Base-by-base conservation (phyloP, 2,797 vertebrate species). In the Amblyopsis hoosieri region DNA sequence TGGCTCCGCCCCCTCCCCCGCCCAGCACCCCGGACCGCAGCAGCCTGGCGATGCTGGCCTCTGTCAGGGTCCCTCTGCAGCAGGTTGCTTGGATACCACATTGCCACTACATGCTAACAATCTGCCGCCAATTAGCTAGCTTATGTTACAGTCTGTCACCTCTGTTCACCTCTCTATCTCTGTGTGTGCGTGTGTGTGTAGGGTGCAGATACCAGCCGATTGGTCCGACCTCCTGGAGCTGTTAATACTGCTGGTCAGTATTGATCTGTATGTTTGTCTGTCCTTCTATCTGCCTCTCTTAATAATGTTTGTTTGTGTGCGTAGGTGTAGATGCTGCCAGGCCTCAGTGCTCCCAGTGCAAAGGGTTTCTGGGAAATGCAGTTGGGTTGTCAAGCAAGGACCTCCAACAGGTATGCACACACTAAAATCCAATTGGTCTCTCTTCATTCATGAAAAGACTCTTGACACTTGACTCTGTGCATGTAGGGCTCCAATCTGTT, bases 261-360 rank as follows among this genome's bases (percentile, higher is more conserved):
- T 55, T 42, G 47, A 56, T 17, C 68, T 48, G 54, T 57, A 3
- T 60, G 3, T 37, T 13, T 8, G 13, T 60, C 58, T 50, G 46
- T 33, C 29, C 15, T 31, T 49, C 47, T 49, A 5, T 49, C 47
- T n/a, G 7, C 19, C 15, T 47, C 9, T 15, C 17, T 14, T 42
- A 11, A 17, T 19, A 51, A 10, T 9, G 3, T 23, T 2, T 15
- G 33, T 45, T 1, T 31, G 29, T 45, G 14, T 17, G 3, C 78
- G 49, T 65, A 31, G 61, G 54, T 53, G 6, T 71, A 66, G 12
- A 68, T 94, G 52, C 86, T 0, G 86, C 81, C 67, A 92, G 92
- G 47, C 89, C 94, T 13, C 95, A 92, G 33, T 93, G 94, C 88
- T 99, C 97, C 67, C 90, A 95, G 69, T 99, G 97, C 90, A 97